Base-by-base conservation (phyloP, 2,888 invertebrate genomes). In the Lomographa bimaculata region DNA sequence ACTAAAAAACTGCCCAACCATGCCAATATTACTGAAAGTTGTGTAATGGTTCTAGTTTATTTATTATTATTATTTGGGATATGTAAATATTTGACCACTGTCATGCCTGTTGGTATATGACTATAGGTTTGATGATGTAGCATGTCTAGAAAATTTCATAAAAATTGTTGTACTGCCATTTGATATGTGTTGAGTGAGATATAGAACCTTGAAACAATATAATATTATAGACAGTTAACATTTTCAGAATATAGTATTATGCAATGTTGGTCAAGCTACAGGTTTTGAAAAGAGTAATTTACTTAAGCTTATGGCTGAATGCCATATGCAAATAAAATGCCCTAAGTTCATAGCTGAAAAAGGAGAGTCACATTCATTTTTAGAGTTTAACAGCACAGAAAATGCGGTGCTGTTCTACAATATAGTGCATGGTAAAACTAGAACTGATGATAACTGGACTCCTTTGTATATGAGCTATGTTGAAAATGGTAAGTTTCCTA, bases 251-350 rank as follows among this genome's bases (percentile, higher is more conserved):
- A 58, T 96, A 25, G 91, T 93, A 23, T 81, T 98, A n/a, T 95
- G 96, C 58, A 98, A 98, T 82, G 95, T 94, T 11, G 98, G 98
- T 0, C 91, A 97, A 43, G 94, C 94, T 1, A 96, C 95, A 53
- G 96, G 96, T 2, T 83, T 96, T 9, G 89, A 91, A 2, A 92
- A 94, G 68, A 92, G 93, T 61, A 69, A 81, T 26, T 64, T 97
- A 5, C 65, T 92, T 2, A 68, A 87, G 20, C 64, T 97, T 2
- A 71, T 94, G 11, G 66, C 84, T 21, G 70, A 91, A 2, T 91
- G 93, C 33, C 64, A 78, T 2, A 64, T 83, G 36, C 83, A 86
- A 70, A 91, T 94, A 0, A 42, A 64, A 9, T 68, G 94, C 1
- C 89, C 91, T 8, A 90, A 92, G 27, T 90, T 96, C 18, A 73